Evolutionary conservation across 1,140 invertebrate genomes (phyloP).

Genomic region (Pogonomyrmex barbatus): DNA sequence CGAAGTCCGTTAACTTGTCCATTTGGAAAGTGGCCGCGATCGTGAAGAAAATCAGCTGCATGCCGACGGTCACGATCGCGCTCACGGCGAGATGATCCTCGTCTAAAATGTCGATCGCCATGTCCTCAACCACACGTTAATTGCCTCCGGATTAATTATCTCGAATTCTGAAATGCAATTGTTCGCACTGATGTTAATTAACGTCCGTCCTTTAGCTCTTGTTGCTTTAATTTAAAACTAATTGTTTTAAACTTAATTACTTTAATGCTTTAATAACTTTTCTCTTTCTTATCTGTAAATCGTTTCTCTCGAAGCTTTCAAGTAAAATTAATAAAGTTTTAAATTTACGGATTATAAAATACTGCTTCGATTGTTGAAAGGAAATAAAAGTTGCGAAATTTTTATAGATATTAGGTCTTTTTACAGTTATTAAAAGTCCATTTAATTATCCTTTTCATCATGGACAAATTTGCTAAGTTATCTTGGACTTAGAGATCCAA

Average conservation of each 20-base stretch:
- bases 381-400: conserved; percentile 5
- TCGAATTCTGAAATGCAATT: conserved; percentile 55
- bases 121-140: conserved; percentile 48
- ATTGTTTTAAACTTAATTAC: too few relatives aligned
- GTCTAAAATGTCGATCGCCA: conserved; percentile 92
- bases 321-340: neutral
- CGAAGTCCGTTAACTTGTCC: conserved; percentile 97
- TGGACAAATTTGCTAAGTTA: neutral
- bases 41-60: conserved; percentile 96
- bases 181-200: neutral
- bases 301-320: too few relatives aligned
- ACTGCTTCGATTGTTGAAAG: neutral
- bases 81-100: conserved; percentile 95
- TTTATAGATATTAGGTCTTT: neutral
- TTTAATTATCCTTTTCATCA: neutral
- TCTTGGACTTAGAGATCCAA: neutral
- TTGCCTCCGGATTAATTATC: conserved; percentile 61
- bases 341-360: neutral
- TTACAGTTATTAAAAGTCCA: neutral
- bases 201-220: neutral
- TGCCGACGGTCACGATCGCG: conserved; percentile 93
- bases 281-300: too few relatives aligned
- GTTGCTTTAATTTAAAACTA: neutral
- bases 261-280: too few relatives aligned
- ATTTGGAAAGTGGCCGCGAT: conserved; percentile 94